Base-by-base conservation (phyloP, 2,797 vertebrate species). In the Moxostoma hubbsi region DNA sequence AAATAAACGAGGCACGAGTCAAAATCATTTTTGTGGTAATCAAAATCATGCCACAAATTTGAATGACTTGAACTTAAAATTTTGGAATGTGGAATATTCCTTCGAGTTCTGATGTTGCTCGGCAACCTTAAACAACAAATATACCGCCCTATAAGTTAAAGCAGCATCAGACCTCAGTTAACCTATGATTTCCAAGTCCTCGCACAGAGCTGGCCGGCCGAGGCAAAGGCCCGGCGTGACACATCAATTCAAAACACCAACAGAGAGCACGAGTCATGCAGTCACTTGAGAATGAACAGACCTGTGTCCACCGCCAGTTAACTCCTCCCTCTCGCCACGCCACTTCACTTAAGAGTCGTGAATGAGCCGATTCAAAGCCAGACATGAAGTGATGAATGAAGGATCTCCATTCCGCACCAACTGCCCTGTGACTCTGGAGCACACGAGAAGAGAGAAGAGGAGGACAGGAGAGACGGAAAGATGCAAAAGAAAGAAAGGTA, bases 291-390 rank as follows among this genome's bases (percentile, higher is more conserved):
- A 79, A 77, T 81, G 87, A 92, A 96, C 96, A 95, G 92, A 98
- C 96, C 96, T 98, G 95, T 91, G 94, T 95, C 94, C 92, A 91
- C 80, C 89, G 92, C 91, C 89, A 84, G 89, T 90, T 92, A 93
- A 91, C 89, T 87, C 91, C 91, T 93, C 93, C 90, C 95, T 92
- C 93, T 91, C 84, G 90, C 89, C 81, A 92, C 91, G 93, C 91
- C 90, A 81, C 83, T 90, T 92, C 88, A 85, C 83, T 87, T 79
- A 85, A 85, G 82, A 81, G 74, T 61, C n/a, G 49, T 84, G 77
- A 87, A 88, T 67, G 88, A 88, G 82, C 85, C 81, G 69, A 83
- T 85, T 92, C 87, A 91, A 87, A 89, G 74, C 82, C 85, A 79
- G 86, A 86, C 86, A 86, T 89, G 85, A 87, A 81, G 83, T 89